Evolutionary conservation across 2,888 invertebrate species (phyloP).

Genomic region (Lacanobia oleracea): DNA sequence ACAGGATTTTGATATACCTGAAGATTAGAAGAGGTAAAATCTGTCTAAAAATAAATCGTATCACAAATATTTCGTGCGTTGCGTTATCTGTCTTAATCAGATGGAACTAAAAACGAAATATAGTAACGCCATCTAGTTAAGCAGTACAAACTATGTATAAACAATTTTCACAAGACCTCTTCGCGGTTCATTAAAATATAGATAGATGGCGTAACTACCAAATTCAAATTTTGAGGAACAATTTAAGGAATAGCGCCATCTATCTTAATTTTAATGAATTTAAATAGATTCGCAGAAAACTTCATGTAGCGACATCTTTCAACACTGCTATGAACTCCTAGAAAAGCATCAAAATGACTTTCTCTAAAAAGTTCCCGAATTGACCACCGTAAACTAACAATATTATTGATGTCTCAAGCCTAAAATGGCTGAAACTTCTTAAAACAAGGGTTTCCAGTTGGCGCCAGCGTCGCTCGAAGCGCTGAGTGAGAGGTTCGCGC

Average conservation of each 20-base stretch:
- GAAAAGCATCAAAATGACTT: not conserved
- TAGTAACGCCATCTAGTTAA: conserved; percentile 11
- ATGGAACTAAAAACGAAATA: not conserved
- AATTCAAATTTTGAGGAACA: not conserved
- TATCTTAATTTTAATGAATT: not conserved
- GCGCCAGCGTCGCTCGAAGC: too few species aligned
- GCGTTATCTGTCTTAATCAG: too few species aligned
- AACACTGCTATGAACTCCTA: not conserved
- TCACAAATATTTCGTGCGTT: too few species aligned
- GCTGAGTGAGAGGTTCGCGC: too few species aligned
- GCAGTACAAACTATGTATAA: not conserved
- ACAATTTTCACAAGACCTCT: not conserved
- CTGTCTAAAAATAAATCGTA: too few species aligned
- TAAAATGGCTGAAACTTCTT: too few species aligned
- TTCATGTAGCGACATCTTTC: not conserved
- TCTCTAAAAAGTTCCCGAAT: not conserved
- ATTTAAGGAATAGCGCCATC: not conserved
- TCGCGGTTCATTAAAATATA: too few species aligned
- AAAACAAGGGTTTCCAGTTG: too few species aligned
- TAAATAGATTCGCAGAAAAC: not conserved
- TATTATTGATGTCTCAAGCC: too few species aligned
- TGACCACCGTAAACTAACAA: not conserved
- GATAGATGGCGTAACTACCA: not conserved
- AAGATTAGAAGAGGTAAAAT: too few species aligned
- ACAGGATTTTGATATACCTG: too few species aligned